Evolutionary conservation across 2,113 vertebrate species (phyloP).

Genomic region (Callocephalon fimbriatum): DNA sequence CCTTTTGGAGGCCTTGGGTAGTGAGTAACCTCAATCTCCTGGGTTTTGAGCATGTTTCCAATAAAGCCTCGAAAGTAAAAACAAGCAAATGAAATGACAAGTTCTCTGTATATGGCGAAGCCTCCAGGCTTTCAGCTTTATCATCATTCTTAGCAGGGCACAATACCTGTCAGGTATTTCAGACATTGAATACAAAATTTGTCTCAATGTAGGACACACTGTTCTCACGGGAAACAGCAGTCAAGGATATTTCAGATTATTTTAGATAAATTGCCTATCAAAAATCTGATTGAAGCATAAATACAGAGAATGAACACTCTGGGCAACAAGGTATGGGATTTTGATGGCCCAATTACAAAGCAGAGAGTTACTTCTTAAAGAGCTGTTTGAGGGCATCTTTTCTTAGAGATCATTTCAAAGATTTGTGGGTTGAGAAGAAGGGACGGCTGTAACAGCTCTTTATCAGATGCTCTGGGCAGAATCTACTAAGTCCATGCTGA

Average conservation of each 20-base stretch:
- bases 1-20: neutral
- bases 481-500: neutral
- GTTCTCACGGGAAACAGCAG: neutral
- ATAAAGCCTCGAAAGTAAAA: neutral
- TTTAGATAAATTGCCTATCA: neutral
- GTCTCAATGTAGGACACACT: neutral
- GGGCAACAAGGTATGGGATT: neutral
- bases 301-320: neutral
- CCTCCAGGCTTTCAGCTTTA: neutral
- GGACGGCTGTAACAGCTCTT: neutral
- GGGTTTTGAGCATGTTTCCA: neutral
- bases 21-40: neutral
- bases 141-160: neutral
- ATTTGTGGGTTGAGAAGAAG: neutral
- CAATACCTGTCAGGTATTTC: neutral
- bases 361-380: neutral
- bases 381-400: neutral
- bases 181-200: neutral
- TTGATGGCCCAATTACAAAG: neutral
- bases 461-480: neutral
- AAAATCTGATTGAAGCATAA: neutral
- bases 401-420: neutral
- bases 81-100: neutral
- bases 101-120: neutral
- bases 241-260: neutral